Conservation (phyloP, 2,888 invertebrate genomes). For the Brachypterus glaber region DNA sequence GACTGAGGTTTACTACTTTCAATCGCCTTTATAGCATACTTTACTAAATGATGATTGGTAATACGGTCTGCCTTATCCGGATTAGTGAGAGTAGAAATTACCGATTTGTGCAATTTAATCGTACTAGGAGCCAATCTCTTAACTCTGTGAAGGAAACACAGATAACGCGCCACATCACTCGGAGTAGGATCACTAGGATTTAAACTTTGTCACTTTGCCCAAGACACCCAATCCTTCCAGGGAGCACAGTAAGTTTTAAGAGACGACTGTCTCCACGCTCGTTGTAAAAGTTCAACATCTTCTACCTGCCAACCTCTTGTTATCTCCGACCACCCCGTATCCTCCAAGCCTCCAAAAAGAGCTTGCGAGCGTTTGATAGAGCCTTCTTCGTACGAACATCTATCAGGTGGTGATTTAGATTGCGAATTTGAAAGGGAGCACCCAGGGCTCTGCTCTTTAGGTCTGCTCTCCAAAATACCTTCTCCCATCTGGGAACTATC, state of each 20-base stretch:
- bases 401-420: too few relatives aligned
- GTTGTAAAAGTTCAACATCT: conserved; percentile 14
- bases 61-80: conserved; percentile 8
- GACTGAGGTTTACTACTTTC: conserved; percentile 3
- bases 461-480: too few relatives aligned
- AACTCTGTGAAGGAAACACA: conserved; percentile 14
- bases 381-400: too few relatives aligned
- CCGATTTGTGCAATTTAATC: conserved; percentile 23
- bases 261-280: conserved; percentile 15
- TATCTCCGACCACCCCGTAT: conserved; percentile 23
- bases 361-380: conserved; percentile 17
- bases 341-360: conserved; percentile 25
- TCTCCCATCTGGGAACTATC: too few relatives aligned
- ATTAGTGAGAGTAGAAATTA: conserved; percentile 20
- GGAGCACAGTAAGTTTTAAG: conserved; percentile 15
- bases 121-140: conserved; percentile 19
- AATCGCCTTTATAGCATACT: conserved; percentile 11
- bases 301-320: conserved; percentile 18
- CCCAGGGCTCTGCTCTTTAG: conserved; percentile 26
- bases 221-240: conserved; percentile 15
- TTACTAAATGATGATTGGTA: conserved; percentile 13
- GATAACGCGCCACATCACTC: conserved; percentile 13
- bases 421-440: conserved; percentile 15
- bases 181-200: conserved; percentile 6
- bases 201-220: conserved; percentile 5